Evolutionary conservation across 2,888 invertebrate genomes (phyloP), one percentile per base, ranked within the genome.

Genomic region (Pristionchus arcanus): DNA sequence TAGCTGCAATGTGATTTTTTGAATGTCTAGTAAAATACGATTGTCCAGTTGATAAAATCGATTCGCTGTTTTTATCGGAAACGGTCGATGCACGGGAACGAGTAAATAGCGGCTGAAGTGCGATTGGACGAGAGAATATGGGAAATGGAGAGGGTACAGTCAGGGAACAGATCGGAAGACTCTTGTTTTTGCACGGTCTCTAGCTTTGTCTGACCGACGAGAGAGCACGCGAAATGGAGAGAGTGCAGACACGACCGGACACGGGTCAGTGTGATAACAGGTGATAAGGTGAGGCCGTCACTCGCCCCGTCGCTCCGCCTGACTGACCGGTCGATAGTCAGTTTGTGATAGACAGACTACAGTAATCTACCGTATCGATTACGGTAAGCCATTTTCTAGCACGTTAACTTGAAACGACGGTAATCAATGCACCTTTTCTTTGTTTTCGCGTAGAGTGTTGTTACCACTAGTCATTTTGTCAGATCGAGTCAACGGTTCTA

Each of bases 321-420:
- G 19, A 85, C 59, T 85, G 84, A 85, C 84, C 84, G 59, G 84
- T 84, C 84, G 55, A 84, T 28, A 83, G 53, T 49, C n/a, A n/a
- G 2, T 21, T 84, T 28, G 31, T 53, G 83, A 83, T 25, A 81
- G 34, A 3, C 9, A 37, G 5, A 0, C 19, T 37, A 74, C 74
- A 74, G 37, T 74, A 31, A 37, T 25, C 81, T 49, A 28, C 83
- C 53, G 83, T n/a, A 15, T 25, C 55, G 5, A 37, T 74, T 34
- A 74, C 74, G 5, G 74, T 74, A 34, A 74, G 31, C 13, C 42
- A 49, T 7, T 42, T 13, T 49, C 42, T 11, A 9, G 42, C 9
- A 9, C 9, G 13, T 3, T 0, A 0, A 49, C 42, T 49, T 49
- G 42, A 9, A 13, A 34, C 3, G 4, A 59, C 19, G 59, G 59